These are phyloP conservation scores for Excalfactoria chinensis DNA, from an alignment of 2,113 vertebrate genomes.

Conservation along the genomic window DNA sequence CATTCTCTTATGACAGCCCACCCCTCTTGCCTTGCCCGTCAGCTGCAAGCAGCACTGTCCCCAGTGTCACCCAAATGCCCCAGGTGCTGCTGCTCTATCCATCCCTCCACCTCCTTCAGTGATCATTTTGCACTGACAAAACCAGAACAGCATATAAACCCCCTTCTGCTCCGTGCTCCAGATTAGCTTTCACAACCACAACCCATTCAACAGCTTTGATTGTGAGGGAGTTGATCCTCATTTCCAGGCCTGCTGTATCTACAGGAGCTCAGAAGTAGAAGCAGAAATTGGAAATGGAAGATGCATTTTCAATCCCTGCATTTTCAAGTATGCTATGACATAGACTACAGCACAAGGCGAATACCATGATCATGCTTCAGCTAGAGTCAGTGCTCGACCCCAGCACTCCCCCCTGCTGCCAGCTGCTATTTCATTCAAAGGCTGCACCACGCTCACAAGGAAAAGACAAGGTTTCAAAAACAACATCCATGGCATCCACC, in stretches of 20 bases:
- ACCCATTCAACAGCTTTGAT: neutral
- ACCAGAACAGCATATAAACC: neutral
- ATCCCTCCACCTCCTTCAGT: neutral
- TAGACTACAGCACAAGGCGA: neutral
- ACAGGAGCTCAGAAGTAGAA: neutral
- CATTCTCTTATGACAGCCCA: neutral
- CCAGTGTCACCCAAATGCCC: neutral
- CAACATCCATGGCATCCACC: neutral
- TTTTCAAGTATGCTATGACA: slow-evolving; percentile 51
- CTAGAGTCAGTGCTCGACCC: neutral
- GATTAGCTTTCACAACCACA: neutral
- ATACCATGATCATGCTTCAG: neutral
- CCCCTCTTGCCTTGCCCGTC: neutral
- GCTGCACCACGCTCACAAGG: neutral
- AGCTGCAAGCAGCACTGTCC: neutral
- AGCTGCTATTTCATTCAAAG: slow-evolving; percentile 19
- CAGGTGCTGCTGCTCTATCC: neutral
- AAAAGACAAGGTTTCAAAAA: neutral
- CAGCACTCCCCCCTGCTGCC: neutral
- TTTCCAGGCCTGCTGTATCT: neutral
- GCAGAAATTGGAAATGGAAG: neutral
- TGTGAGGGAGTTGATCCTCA: neutral
- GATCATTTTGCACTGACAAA: slow-evolving; percentile 35
- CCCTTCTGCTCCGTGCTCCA: neutral
- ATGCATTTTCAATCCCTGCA: neutral